Evolutionary conservation across 2,113 vertebrate genomes (phyloP).

Genomic region (Gyps fulvus): DNA sequence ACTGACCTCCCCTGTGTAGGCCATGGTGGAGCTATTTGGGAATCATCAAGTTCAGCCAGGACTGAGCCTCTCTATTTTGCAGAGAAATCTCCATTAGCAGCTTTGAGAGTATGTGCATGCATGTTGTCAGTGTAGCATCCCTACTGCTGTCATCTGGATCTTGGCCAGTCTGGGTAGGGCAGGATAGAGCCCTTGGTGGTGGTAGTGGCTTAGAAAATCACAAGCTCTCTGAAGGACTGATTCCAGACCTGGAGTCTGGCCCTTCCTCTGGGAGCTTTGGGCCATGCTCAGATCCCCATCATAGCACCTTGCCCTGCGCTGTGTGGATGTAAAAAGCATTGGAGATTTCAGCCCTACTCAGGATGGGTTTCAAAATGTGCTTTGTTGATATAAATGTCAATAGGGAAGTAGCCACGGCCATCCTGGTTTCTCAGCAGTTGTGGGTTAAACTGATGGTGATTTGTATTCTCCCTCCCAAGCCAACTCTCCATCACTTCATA

Average conservation of each 20-base stretch:
- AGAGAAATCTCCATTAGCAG: neutral
- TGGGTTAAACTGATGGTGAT: neutral
- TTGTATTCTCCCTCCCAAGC: neutral
- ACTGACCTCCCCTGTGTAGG: neutral
- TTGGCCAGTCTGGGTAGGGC: neutral
- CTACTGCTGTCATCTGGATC: neutral
- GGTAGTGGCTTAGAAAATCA: neutral
- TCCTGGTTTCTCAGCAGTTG: neutral
- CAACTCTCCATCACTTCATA: neutral
- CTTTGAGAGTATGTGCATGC: neutral
- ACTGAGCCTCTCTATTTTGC: neutral
- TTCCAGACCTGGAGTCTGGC: neutral
- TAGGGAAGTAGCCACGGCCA: neutral
- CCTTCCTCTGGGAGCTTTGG: neutral
- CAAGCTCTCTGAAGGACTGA: neutral
- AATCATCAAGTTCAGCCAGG: neutral
- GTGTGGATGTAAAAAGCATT: neutral
- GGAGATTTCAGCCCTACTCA: neutral
- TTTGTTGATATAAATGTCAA: neutral
- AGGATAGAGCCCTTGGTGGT: neutral
- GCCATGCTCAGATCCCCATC: neutral
- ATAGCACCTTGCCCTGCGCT: neutral
- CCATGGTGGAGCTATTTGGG: neutral
- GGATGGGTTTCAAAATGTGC: neutral
- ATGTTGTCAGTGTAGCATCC: neutral